phyloP scores from a whole-genome alignment of 2,888 invertebrate genomes.

The Leptogaster cylindrica region DNA sequence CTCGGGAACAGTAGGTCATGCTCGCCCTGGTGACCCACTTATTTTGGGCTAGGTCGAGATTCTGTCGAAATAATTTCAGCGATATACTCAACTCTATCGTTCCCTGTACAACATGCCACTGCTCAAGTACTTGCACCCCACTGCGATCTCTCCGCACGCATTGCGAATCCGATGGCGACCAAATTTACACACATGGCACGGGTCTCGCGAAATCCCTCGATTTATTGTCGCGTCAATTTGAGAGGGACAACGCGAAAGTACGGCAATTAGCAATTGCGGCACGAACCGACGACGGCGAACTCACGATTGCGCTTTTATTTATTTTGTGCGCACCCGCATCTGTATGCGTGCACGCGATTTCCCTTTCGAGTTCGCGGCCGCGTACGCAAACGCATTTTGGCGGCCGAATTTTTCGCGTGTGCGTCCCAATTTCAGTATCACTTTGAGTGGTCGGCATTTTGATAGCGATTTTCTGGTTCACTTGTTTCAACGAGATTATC shows the following conservation, averaged over 20 bases:
- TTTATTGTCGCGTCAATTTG: background rate
- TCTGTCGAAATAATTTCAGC: background rate
- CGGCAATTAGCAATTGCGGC: slow-evolving; percentile 4
- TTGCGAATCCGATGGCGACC: no score
- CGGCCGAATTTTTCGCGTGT: background rate
- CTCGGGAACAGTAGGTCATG: background rate
- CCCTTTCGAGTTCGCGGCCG: background rate
- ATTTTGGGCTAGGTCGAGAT: background rate
- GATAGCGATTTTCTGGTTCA: no score
- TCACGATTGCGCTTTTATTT: background rate
- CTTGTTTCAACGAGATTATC: no score
- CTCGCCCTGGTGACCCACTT: background rate
- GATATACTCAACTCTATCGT: background rate
- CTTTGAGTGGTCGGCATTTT: background rate
- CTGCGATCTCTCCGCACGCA: no score
- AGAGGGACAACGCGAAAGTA: background rate
- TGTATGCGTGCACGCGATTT: background rate
- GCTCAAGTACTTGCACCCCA: background rate
- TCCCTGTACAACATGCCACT: background rate
- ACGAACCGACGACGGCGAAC: background rate
- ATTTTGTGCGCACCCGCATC: no score
- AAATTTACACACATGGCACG: background rate
- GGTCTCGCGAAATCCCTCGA: background rate
- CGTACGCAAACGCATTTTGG: background rate
- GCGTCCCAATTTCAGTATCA: background rate